Conservation (phyloP, 2,888 invertebrate species). For the Perithous albicinctus region DNA sequence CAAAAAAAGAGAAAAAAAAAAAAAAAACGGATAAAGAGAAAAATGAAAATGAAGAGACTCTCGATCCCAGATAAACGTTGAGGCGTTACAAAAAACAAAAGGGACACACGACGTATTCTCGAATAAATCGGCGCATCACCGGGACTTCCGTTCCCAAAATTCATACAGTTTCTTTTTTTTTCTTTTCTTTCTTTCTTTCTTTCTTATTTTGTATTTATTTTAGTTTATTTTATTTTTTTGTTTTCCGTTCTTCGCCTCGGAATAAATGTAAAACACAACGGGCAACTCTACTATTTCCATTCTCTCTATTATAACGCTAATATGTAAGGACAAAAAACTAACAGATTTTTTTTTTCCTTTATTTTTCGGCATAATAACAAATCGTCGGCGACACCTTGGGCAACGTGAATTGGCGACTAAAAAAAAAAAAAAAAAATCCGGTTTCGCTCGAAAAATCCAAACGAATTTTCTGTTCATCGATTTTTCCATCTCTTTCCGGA, state of each 20-base stretch:
- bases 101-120: constrained; percentile 49
- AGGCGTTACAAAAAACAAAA: constrained; percentile 54
- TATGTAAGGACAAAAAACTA: constrained; percentile 81
- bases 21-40: too few relatives aligned
- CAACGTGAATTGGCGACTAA: constrained; percentile 57
- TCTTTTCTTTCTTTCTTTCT: too few relatives aligned
- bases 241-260: constrained; percentile 52
- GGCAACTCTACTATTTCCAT: constrained; percentile 79
- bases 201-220: constrained; percentile 22
- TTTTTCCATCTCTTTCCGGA: too few relatives aligned
- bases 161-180: constrained; percentile 26
- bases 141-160: constrained; percentile 20
- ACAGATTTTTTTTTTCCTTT: constrained; percentile 76
- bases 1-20: not conserved
- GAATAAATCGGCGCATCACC: constrained; percentile 37
- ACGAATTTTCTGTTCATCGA: too few relatives aligned
- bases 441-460: not conserved
- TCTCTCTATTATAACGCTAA: constrained; percentile 80
- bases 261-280: constrained; percentile 78
- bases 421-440: too few relatives aligned
- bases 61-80: constrained; percentile 47
- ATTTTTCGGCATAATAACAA: constrained; percentile 68
- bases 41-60: constrained; percentile 26
- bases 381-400: constrained; percentile 60
- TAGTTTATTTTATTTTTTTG: constrained; percentile 20